Base-by-base conservation (phyloP, 1,140 invertebrate species). In the Hyphantria cunea region DNA sequence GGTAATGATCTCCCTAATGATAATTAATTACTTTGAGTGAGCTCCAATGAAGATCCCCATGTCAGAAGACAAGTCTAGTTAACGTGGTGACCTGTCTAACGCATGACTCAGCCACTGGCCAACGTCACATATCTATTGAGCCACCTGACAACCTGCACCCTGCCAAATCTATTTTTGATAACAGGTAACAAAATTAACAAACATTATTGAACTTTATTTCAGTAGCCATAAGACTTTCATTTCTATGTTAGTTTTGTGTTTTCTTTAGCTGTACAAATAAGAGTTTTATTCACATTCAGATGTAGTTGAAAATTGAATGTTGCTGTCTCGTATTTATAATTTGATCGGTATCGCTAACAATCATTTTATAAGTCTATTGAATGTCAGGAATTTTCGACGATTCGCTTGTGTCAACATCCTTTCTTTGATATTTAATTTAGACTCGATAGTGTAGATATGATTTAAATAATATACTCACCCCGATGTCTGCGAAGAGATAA, bases 81-180 rank as follows among this genome's bases (percentile, higher is more conserved):
- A 75, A 68, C 62, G 17, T 67, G 59, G 17, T 67, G 59, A 64
- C 66, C 68, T 66, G 69, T 70, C 68, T 69, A 54, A 72, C 51
- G 66, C 71, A 74, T 83, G 80, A 83, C 51, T 82, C 76, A 80
- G 65, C 11, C 68, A 64, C 45, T 68, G 56, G 68, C 68, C 59
- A 68, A 61, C 68, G 68, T 66, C 71, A 80, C 77, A 71, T 74
- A 78, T 74, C 70, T 67, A 76, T 76, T 80, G 76, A 25, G 74
- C 73, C 71, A 79, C 74, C 76, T 73, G 74, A 73, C 70, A 51
- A 59, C 72, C 66, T 68, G 71, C 31, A 64, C 64, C 66, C 68
- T 79, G 78, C 78, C 78, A 81, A 81, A 50, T 81, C 78, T 81
- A 81, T 81, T 81, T 72, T 81, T 77, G 75, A 53, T 64, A 64